Evolutionary conservation across 2,113 vertebrate species (phyloP), one percentile per base, ranked within the genome.

Genomic region (Nothocercus julius): DNA sequence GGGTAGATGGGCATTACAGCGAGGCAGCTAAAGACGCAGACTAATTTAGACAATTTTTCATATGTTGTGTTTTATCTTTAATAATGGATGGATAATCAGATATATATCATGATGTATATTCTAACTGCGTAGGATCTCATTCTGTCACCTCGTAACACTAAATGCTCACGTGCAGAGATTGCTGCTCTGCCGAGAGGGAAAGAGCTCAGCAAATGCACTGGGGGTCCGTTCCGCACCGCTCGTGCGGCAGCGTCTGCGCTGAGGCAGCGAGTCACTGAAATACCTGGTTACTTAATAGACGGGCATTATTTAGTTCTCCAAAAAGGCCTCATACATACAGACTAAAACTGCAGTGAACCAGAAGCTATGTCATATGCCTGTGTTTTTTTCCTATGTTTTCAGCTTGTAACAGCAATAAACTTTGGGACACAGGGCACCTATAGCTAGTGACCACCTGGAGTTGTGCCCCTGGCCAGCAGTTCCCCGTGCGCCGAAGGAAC

Each of bases 1-100:
- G 95, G 97, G 93, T 64, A 51, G 72, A 66, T n/a, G 96, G 98
- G 96, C 97, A 97, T 98, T 98, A 96, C 92, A 97, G 94, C 94
- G 95, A 97, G 98, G 98, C 97, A 98, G 98, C 98, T 98, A 98
- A 95, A 85, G 97, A 97, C 13, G 59, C 92, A 85, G 97, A 82
- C 93, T 94, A 78, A 93, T 32, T 90, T 83, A 95, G 97, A 96
- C 97, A 79, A 89, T 91, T 95, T 94, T 95, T 91, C 89, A 28
- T 69, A 69, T 94, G 90, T 87, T 10, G 19, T 96, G 83, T 92
- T 93, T 94, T 94, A 85, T 93, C 94, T 76, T 87, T 91, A 94
- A 89, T 77, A 47, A 56, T 11, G 78, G 95, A 61, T 82, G 87
- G 95, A 95, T 96, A 96, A 96, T 96, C 94, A 88, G 91, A 92